Conservation (phyloP, 2,113 vertebrate genomes). For the Rhea pennata region DNA sequence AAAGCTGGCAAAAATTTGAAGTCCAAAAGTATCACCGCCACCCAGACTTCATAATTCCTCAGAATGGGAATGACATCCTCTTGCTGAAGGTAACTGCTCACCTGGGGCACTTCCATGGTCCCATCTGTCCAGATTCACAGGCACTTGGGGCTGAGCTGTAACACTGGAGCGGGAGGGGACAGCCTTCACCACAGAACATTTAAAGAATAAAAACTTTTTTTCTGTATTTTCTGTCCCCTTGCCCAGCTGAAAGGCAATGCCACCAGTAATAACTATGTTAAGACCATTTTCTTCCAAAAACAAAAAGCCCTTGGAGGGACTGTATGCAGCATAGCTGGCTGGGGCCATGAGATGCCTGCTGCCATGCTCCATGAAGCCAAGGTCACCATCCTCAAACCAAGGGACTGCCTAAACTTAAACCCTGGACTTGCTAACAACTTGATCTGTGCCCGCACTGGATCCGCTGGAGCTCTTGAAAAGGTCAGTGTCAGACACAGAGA, state of each 20-base stretch:
- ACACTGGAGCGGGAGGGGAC: not conserved
- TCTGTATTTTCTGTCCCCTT: not conserved
- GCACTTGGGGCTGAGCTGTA: not conserved
- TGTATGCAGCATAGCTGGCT: not conserved
- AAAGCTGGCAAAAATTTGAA: constrained; percentile 24
- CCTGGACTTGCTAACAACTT: not conserved
- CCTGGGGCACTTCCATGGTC: not conserved
- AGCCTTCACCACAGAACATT: rapidly evolving
- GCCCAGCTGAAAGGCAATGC: constrained; percentile 39
- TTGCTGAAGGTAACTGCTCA: constrained; percentile 51
- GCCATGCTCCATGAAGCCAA: not conserved
- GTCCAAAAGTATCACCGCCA: constrained; percentile 28
- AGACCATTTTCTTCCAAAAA: not conserved
- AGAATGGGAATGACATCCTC: constrained; percentile 34
- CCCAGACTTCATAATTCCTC: rapidly evolving
- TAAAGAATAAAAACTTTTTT: rapidly evolving
- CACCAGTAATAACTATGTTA: not conserved
- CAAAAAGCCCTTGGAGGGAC: rapidly evolving
- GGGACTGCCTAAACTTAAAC: not conserved
- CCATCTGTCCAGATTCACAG: rapidly evolving
- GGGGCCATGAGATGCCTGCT: not conserved
- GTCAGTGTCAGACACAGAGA: not conserved
- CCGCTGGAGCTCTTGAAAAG: not conserved
- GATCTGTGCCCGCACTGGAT: not conserved
- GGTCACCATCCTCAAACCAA: not conserved